These are phyloP conservation scores for Pedetes capensis DNA, from an alignment of 2,113 vertebrate genomes.

Conservation along the genomic window DNA sequence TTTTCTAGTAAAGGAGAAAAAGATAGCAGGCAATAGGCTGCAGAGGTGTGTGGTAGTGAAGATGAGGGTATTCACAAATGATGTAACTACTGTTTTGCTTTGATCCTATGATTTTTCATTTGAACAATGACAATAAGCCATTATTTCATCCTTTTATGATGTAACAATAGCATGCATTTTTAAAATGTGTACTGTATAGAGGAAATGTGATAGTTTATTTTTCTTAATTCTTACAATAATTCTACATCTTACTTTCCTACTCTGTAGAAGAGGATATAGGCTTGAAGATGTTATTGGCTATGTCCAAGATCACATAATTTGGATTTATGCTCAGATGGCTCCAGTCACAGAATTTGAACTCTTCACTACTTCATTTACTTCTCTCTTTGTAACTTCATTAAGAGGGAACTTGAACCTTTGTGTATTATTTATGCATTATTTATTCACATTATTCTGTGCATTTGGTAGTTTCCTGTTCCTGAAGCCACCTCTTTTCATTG, in stretches of 20 bases:
- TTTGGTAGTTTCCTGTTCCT: neutral
- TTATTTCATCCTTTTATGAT: neutral
- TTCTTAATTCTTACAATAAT: neutral
- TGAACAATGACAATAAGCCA: neutral
- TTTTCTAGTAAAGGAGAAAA: constrained; percentile 12
- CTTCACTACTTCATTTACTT: neutral
- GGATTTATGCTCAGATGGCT: neutral
- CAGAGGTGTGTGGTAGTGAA: neutral
- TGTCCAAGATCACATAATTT: neutral
- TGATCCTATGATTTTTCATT: neutral
- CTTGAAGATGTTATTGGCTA: neutral
- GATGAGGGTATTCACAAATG: neutral
- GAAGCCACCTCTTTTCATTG: neutral
- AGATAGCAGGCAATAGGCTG: neutral
- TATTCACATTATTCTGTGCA: neutral
- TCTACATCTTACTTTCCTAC: neutral
- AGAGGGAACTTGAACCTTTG: neutral
- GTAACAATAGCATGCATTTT: neutral
- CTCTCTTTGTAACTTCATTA: neutral
- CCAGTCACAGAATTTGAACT: constrained; percentile 2
- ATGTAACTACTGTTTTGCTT: neutral
- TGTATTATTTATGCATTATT: neutral
- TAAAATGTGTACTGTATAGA: neutral
- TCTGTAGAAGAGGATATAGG: constrained; percentile 4
- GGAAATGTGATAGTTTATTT: constrained; percentile 10